Evolutionary conservation across 2,113 vertebrate species (phyloP).

Genomic region (Leptocoma aspasia): DNA sequence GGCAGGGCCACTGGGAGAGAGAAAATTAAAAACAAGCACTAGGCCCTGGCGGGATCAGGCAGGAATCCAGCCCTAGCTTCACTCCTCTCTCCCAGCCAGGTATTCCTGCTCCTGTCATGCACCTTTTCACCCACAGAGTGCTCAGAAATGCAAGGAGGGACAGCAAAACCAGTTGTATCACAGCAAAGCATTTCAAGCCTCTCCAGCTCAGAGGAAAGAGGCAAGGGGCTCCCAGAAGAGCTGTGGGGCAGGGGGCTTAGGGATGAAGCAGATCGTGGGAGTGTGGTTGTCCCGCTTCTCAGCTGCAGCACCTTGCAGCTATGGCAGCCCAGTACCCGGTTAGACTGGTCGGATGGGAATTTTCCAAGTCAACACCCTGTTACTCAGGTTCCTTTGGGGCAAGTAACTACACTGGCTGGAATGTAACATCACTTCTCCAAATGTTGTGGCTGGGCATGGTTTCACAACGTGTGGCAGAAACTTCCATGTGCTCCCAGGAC

Average conservation of each 20-base stretch:
- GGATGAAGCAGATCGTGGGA: background rate
- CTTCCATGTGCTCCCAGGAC: background rate
- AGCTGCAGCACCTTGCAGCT: background rate
- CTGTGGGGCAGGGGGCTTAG: background rate
- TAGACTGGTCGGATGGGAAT: conserved; percentile 41
- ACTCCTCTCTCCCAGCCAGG: fast-evolving
- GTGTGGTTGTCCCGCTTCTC: fast-evolving
- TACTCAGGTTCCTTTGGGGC: conserved; percentile 29
- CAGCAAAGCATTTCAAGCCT: background rate
- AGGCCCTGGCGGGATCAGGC: fast-evolving
- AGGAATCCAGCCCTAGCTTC: background rate
- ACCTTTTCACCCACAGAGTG: fast-evolving
- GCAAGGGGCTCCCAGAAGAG: background rate
- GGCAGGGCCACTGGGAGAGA: background rate
- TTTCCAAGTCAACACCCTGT: conserved; percentile 29
- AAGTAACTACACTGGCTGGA: conserved; percentile 1
- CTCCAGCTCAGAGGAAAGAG: background rate
- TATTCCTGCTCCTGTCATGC: background rate
- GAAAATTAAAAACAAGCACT: background rate
- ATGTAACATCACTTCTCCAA: background rate
- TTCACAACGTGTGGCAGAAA: background rate
- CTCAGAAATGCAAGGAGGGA: fast-evolving
- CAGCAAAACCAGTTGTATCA: background rate
- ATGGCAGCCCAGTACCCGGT: background rate
- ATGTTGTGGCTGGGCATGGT: background rate